These are phyloP conservation scores for Scaptomyza flava DNA, from an alignment of 2,888 invertebrate species.

Conservation along the genomic window DNA sequence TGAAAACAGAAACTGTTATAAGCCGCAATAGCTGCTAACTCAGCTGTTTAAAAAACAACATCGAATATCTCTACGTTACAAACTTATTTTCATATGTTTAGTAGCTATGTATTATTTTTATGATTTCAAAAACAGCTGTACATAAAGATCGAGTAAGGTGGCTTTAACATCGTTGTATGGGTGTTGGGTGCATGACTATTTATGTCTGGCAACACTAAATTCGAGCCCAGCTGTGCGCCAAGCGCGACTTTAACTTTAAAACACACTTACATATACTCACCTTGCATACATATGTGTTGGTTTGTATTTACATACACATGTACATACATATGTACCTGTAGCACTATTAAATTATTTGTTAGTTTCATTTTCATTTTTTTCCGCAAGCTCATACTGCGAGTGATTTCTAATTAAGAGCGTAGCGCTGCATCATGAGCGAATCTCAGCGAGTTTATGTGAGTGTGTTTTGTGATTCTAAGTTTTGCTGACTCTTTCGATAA, in stretches of 20 bases:
- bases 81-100: background rate
- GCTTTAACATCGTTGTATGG: background rate
- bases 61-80: too few species aligned
- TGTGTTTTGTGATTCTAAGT: slow-evolving; percentile 8
- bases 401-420: slow-evolving; percentile 20
- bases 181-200: background rate
- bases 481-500: slow-evolving; percentile 40
- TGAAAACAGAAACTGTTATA: too few species aligned
- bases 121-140: slow-evolving; percentile 20
- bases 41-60: too few species aligned
- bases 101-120: background rate
- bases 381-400: slow-evolving; percentile 10
- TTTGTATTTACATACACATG: background rate
- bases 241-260: slow-evolving; percentile 15
- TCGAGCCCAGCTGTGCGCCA: slow-evolving; percentile 1
- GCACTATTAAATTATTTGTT: slow-evolving; percentile 7
- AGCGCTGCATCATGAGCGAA: slow-evolving; percentile 2
- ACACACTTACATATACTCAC: background rate
- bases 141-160: background rate
- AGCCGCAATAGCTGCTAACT: too few species aligned
- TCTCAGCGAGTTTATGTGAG: slow-evolving; percentile 8
- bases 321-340: background rate
- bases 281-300: background rate
- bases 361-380: slow-evolving; percentile 31
- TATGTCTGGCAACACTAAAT: slow-evolving; percentile 5